Conservation (phyloP, 2,888 invertebrate genomes). For the Stenurella melanura region DNA sequence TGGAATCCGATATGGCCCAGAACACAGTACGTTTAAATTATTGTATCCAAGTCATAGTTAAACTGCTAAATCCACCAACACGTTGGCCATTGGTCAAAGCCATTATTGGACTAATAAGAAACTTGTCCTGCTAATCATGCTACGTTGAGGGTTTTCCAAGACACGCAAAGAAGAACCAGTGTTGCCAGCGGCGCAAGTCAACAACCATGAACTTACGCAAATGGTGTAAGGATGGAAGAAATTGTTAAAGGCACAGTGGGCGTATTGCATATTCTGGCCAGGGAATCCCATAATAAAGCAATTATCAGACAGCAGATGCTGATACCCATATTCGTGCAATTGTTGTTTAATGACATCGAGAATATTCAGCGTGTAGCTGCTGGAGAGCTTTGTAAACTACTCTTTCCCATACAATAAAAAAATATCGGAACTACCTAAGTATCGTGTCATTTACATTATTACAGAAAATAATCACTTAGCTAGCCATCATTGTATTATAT, state of each 20-base stretch:
- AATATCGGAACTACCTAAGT: no score
- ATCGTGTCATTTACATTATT: no score
- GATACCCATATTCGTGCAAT: conserved; percentile 96
- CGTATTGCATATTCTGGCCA: conserved; percentile 96
- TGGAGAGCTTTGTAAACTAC: conserved; percentile 96
- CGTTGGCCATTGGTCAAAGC: conserved; percentile 99
- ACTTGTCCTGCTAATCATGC: conserved; percentile 97
- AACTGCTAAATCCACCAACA: conserved; percentile 95
- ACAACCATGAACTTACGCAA: conserved; percentile 87
- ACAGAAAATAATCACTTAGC: no score
- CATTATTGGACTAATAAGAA: conserved; percentile 97
- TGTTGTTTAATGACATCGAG: conserved; percentile 97
- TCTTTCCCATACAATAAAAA: no score
- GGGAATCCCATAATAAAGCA: conserved; percentile 94
- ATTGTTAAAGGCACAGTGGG: conserved; percentile 99
- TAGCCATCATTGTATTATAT: no score
- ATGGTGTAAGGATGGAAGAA: conserved; percentile 99
- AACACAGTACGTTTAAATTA: conserved; percentile 96
- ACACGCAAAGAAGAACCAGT: conserved; percentile 83
- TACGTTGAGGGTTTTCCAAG: conserved; percentile 95
- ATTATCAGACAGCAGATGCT: conserved; percentile 94
- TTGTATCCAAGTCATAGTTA: conserved; percentile 93
- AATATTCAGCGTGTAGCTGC: conserved; percentile 98
- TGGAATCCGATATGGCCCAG: conserved; percentile 97
- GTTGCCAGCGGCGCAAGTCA: conserved; percentile 85